Conservation (phyloP, 2,888 invertebrate species). For the Axea sp. region DNA sequence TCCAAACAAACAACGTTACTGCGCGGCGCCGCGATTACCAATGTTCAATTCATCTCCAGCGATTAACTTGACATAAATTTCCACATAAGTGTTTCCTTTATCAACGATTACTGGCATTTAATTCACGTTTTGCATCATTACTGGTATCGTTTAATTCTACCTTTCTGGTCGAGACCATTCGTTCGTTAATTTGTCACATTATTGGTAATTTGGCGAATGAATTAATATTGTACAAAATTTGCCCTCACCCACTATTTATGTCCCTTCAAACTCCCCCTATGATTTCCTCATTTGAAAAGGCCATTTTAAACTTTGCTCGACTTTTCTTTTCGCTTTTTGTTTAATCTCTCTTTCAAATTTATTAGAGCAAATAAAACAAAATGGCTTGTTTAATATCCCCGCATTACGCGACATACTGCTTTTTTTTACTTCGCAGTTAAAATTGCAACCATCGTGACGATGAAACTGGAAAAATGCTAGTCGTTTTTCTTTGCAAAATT, state of each 20-base stretch:
- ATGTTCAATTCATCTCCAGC: slow-evolving; percentile 17
- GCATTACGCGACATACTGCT: neutral
- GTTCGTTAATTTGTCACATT: too few relatives aligned
- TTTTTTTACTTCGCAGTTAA: too few relatives aligned
- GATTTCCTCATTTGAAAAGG: slow-evolving; percentile 1
- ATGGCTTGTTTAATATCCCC: slow-evolving; percentile 5
- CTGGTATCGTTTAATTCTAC: too few relatives aligned
- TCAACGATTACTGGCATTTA: slow-evolving; percentile 2
- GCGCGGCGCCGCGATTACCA: too few relatives aligned
- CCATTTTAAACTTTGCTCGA: neutral
- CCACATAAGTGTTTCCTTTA: slow-evolving; percentile 7
- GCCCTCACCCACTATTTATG: too few relatives aligned
- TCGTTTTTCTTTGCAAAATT: too few relatives aligned
- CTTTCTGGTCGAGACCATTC: too few relatives aligned
- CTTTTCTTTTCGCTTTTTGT: neutral
- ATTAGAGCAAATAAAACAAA: slow-evolving; percentile 7
- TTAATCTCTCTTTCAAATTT: slow-evolving; percentile 6
- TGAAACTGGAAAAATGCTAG: too few relatives aligned
- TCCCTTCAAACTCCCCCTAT: too few relatives aligned
- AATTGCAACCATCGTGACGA: too few relatives aligned
- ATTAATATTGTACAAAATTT: too few relatives aligned
- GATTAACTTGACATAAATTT: slow-evolving; percentile 27
- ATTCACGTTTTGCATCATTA: neutral
- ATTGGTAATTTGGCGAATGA: too few relatives aligned
- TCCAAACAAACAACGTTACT: slow-evolving; percentile 14